Evolutionary conservation across 1,140 invertebrate species (phyloP).

Genomic region (Archegozetes longisetosus): DNA sequence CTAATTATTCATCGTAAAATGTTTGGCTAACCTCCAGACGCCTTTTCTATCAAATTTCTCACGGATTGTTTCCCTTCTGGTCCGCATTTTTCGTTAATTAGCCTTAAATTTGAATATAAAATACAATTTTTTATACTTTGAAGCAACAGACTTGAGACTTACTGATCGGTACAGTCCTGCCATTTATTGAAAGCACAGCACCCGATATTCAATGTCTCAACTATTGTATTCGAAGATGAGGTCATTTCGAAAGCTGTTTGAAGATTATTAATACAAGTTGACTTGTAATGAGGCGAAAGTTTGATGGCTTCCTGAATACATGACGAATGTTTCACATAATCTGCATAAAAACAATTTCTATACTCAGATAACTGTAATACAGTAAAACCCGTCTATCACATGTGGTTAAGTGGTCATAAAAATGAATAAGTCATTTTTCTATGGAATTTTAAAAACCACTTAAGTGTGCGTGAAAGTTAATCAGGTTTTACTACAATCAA

Average conservation of each 20-base stretch:
- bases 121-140: not conserved
- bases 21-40: not conserved
- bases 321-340: not conserved
- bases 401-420: too few relatives aligned
- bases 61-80: not conserved
- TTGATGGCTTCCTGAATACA: not conserved
- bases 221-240: not conserved
- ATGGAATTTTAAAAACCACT: too few relatives aligned
- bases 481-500: too few relatives aligned
- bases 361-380: not conserved
- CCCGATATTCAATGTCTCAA: not conserved
- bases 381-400: too few relatives aligned
- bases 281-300: not conserved
- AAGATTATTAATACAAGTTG: not conserved
- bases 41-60: not conserved
- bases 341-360: not conserved
- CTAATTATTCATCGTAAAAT: not conserved
- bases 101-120: not conserved
- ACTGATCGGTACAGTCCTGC: not conserved
- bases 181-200: not conserved
- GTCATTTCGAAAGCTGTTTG: not conserved
- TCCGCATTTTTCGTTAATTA: not conserved
- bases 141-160: not conserved
- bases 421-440: too few relatives aligned
- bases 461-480: too few relatives aligned